Evolutionary conservation across 1,140 invertebrate species (phyloP), one percentile per base, ranked within the genome.

Genomic region (Spodoptera frugiperda): DNA sequence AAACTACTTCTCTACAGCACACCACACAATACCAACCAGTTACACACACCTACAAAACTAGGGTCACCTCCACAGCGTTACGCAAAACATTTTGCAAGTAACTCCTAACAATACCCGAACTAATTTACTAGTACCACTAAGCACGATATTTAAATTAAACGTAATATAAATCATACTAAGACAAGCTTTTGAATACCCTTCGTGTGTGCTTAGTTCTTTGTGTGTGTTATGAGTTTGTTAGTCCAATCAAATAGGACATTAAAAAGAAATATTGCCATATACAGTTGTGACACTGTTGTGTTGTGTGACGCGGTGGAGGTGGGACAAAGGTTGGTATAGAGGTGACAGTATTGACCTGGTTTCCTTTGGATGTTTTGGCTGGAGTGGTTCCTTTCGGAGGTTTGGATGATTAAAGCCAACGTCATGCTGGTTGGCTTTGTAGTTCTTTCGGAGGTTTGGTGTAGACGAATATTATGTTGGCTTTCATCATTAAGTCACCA

Each of bases 211-310:
- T 87, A 79, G 71, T 73, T 86, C 84, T 90, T 91, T 91, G 89
- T 90, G 57, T 77, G n/a, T n/a, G 70, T 87, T 86, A 85, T 84
- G 88, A 88, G 82, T 83, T 79, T 76, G 79, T 72, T 85, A 76
- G 77, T 82, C 84, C 80, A 88, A 91, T 93, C 89, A 93, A 92
- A 90, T 90, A 83, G 83, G 78, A 84, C 89, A 91, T 93, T 91
- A 93, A 88, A 88, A 93, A 91, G 89, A 93, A 84, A 87, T 88
- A 93, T 91, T 85, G 78, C 87, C 83, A 77, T 91, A 89, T 88
- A 89, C 86, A 90, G 86, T 83, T 89, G 90, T 91, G 87, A 88
- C 68, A 72, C 89, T 88, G 79, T 79, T 54, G 46, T 33, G 55
- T 44, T 21, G 54, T 33, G 17, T 59, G 12, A 17, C 6, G 15